These are phyloP conservation scores for Leucosticte australis DNA, from an alignment of 2,113 vertebrate genomes.

Conservation along the genomic window DNA sequence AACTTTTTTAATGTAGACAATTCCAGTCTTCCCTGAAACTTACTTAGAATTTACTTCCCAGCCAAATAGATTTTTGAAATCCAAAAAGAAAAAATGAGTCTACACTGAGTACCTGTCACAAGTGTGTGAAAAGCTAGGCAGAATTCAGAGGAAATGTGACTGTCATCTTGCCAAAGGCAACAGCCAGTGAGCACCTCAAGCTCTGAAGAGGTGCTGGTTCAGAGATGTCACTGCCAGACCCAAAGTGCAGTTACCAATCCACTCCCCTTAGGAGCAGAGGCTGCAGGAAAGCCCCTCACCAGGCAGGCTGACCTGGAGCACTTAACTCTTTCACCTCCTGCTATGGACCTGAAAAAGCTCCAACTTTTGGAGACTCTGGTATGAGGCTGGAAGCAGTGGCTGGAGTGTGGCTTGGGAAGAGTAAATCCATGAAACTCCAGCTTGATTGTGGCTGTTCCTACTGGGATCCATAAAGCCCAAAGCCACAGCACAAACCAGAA, in stretches of 20 bases:
- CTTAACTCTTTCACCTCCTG: not conserved
- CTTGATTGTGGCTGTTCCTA: not conserved
- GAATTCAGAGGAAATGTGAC: not conserved
- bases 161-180: not conserved
- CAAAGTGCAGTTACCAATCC: not conserved
- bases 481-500: not conserved
- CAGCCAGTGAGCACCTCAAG: not conserved
- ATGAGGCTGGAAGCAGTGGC: not conserved
- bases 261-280: not conserved
- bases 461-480: not conserved
- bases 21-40: not conserved
- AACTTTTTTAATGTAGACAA: not conserved
- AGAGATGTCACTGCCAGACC: not conserved
- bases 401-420: not conserved
- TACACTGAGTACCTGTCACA: not conserved
- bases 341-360: not conserved
- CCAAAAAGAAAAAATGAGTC: not conserved
- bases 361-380: not conserved
- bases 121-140: not conserved
- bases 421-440: not conserved
- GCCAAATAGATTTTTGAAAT: not conserved
- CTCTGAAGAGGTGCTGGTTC: not conserved
- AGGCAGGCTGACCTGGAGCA: not conserved
- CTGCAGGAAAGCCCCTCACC: not conserved
- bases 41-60: not conserved